Evolutionary conservation across 2,113 vertebrate genomes (phyloP).

Genomic region (Anthoscopus minutus): DNA sequence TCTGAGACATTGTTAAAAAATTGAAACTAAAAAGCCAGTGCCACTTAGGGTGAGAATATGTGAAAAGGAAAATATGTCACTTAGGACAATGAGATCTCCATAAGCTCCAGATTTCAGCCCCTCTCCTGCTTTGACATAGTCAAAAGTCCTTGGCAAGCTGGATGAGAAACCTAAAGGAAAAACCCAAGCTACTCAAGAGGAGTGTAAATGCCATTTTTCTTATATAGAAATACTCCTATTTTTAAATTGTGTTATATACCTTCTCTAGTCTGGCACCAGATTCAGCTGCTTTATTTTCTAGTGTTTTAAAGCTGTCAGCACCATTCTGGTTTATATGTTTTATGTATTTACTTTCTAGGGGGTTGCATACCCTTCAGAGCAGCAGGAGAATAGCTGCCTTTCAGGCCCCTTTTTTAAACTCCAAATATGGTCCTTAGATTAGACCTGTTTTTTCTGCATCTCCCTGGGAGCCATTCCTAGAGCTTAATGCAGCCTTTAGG

Average conservation of each 20-base stretch:
- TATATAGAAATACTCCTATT: constrained; percentile 15
- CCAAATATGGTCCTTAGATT: constrained; percentile 43
- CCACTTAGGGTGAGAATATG: not conserved
- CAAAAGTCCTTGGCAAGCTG: constrained; percentile 30
- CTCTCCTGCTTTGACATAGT: constrained; percentile 8
- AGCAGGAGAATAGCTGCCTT: constrained; percentile 6
- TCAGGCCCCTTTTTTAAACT: constrained; percentile 17
- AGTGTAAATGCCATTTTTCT: constrained; percentile 29
- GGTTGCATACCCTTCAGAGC: constrained; percentile 1
- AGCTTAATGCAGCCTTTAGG: not conserved
- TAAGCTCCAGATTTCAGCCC: not conserved
- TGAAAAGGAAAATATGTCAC: not conserved
- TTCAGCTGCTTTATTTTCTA: not conserved
- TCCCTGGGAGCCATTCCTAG: not conserved
- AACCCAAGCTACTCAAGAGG: constrained; percentile 1
- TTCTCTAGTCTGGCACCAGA: constrained; percentile 2
- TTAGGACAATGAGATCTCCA: constrained; percentile 10
- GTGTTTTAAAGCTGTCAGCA: constrained; percentile 55
- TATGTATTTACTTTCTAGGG: constrained; percentile 48
- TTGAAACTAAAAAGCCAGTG: constrained; percentile 14
- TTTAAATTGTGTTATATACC: constrained; percentile 14
- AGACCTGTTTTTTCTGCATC: not conserved
- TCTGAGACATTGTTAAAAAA: constrained; percentile 12
- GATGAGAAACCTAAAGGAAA: constrained; percentile 34
- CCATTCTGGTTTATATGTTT: constrained; percentile 27